These are phyloP conservation scores for Drosophila equinoxialis DNA, from an alignment of 1,140 invertebrate genomes.

Conservation along the genomic window DNA sequence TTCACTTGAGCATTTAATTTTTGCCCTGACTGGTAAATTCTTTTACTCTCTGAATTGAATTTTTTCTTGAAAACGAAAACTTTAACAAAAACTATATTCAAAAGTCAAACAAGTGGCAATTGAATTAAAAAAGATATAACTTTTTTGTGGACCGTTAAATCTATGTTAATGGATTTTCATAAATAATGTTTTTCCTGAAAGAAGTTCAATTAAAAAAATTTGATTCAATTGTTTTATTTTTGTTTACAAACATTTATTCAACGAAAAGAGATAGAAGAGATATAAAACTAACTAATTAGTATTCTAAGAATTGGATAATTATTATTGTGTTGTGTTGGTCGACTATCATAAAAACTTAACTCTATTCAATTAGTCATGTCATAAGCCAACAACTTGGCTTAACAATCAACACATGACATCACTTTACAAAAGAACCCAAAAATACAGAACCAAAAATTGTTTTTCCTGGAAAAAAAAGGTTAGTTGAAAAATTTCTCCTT, in stretches of 20 bases:
- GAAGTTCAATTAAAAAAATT: not conserved
- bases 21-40: too few relatives aligned
- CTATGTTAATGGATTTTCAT: too few relatives aligned
- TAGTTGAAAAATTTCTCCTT: not conserved
- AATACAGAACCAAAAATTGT: not conserved
- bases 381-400: conserved; percentile 14
- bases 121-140: too few relatives aligned
- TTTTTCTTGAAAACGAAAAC: too few relatives aligned
- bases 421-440: conserved; percentile 1
- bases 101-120: too few relatives aligned
- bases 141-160: too few relatives aligned
- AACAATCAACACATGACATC: conserved; percentile 7
- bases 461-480: conserved; percentile 6
- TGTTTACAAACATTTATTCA: not conserved
- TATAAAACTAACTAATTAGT: not conserved
- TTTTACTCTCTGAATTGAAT: too few relatives aligned
- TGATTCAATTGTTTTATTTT: not conserved
- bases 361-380: conserved; percentile 25
- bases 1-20: too few relatives aligned
- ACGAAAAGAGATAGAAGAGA: too few relatives aligned
- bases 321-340: not conserved
- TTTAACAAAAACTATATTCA: too few relatives aligned
- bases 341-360: conserved; percentile 19
- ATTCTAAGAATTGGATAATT: conserved; percentile 1
- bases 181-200: too few relatives aligned